Conservation (phyloP, 2,113 vertebrate genomes). For the Opisthocomus hoazin region DNA sequence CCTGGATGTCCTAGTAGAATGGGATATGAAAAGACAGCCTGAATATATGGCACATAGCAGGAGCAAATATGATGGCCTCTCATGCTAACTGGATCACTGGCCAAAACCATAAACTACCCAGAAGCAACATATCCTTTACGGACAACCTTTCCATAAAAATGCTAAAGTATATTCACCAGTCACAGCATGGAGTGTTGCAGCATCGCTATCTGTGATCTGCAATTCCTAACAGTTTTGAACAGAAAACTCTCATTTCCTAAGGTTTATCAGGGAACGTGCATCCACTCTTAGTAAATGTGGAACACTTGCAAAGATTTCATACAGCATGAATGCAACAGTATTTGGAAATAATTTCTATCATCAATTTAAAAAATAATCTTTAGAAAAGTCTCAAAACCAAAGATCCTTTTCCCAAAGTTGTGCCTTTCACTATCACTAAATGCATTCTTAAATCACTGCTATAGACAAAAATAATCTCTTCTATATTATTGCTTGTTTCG, state of each 20-base stretch:
- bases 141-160: not conserved
- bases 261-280: not conserved
- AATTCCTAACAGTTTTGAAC: not conserved
- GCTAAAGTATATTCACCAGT: not conserved
- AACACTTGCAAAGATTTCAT: not conserved
- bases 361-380: accelerated
- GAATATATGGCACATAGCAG: not conserved
- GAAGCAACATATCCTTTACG: not conserved
- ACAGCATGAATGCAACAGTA: not conserved
- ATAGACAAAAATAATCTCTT: not conserved
- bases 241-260: not conserved
- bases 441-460: not conserved
- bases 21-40: not conserved
- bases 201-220: not conserved
- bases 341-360: not conserved
- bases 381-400: not conserved
- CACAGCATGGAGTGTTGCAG: not conserved
- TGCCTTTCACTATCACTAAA: not conserved
- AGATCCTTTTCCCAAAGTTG: not conserved
- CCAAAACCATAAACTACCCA: not conserved
- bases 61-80: not conserved
- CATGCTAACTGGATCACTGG: not conserved
- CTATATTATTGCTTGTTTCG: not conserved
- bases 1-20: no score
- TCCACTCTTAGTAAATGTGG: not conserved